Base-by-base conservation (phyloP, 2,113 vertebrate species). In the Tonatia bakeri region DNA sequence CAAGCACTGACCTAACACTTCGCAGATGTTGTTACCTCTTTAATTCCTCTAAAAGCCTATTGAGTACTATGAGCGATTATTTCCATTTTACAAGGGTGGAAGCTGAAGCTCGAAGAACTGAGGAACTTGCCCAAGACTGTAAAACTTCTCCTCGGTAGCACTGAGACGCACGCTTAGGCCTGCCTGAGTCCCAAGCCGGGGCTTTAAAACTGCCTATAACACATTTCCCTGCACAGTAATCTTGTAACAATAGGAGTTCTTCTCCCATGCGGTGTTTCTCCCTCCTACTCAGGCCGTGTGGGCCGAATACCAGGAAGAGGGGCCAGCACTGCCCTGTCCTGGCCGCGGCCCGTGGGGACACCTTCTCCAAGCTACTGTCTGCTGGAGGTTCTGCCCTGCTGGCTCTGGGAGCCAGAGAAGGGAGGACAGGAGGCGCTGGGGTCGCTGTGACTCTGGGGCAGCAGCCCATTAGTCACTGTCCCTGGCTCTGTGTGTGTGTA, bases 401-500 rank as follows among this genome's bases (percentile, higher is more conserved):
- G 64, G 38, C 16, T 47, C 52, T 47, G 76, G 87, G 50, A 91
- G 9, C 79, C 47, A 9, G 40, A 94, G 77, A 87, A 87, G 59
- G 87, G 54, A 92, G 73, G 50, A 50, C 3, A 10, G 28, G 38
- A 36, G 43, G n/a, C 43, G 36, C 65, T 61, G 77, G 61, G 89
- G 92, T 93, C 92, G 64, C 19, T 26, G 65, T 83, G 96, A 85
- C 97, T 94, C 45, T 36, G 73, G 20, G 54, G 73, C 54, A 52
- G 54, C 45, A 14, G 56, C 36, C 47, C 69, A 69, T 83, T 50
- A 47, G 59, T 95, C 87, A 96, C 12, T 4, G 59, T 11, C 38
- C 11, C 33, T 84, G 87, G 40, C 31, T 50, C 26, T 50, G 67
- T 22, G 17, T 76, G 65, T 40, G 52, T 36, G 43, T 40, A 47